Evolutionary conservation across 2,888 invertebrate genomes (phyloP).

Genomic region (Thymelicus acteon): DNA sequence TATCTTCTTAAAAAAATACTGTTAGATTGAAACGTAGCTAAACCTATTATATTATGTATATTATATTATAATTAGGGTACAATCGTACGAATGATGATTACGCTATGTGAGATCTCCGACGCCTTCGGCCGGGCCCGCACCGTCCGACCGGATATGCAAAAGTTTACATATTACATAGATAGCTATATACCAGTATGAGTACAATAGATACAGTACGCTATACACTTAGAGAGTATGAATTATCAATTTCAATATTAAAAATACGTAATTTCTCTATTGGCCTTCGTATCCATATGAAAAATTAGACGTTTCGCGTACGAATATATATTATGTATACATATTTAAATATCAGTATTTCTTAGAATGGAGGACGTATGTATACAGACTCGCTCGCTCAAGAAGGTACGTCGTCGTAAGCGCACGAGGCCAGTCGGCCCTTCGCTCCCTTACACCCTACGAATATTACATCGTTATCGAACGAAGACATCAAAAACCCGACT

Average conservation of each 20-base stretch:
- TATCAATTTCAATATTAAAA: slow-evolving; percentile 84
- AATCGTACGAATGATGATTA: slow-evolving; percentile 81
- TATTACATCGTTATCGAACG: slow-evolving; percentile 80
- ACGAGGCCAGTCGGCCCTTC: slow-evolving; percentile 78
- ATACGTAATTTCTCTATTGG: slow-evolving; percentile 85
- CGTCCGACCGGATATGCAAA: slow-evolving; percentile 82
- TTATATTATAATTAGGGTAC: slow-evolving; percentile 80
- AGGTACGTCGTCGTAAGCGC: slow-evolving; percentile 84
- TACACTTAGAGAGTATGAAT: slow-evolving; percentile 75
- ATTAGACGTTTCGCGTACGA: slow-evolving; percentile 82
- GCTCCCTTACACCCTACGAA: slow-evolving; percentile 80
- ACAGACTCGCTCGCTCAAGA: slow-evolving; percentile 84
- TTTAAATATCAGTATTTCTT: slow-evolving; percentile 81
- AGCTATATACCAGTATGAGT: slow-evolving; percentile 50
- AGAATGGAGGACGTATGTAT: slow-evolving; percentile 84
- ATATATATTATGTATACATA: slow-evolving; percentile 82
- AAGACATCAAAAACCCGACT: slow-evolving; percentile 83
- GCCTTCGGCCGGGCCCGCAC: slow-evolving; percentile 76
- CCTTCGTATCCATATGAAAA: slow-evolving; percentile 81
- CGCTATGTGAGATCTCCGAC: slow-evolving; percentile 83
- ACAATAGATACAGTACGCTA: slow-evolving; percentile 76
- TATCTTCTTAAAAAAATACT: slow-evolving; percentile 86
- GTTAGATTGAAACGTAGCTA: slow-evolving; percentile 85
- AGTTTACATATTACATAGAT: slow-evolving; percentile 58
- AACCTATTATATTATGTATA: slow-evolving; percentile 80